Evolutionary conservation across 1,140 invertebrate species (phyloP).

Genomic region (Drosophila lacteicornis): DNA sequence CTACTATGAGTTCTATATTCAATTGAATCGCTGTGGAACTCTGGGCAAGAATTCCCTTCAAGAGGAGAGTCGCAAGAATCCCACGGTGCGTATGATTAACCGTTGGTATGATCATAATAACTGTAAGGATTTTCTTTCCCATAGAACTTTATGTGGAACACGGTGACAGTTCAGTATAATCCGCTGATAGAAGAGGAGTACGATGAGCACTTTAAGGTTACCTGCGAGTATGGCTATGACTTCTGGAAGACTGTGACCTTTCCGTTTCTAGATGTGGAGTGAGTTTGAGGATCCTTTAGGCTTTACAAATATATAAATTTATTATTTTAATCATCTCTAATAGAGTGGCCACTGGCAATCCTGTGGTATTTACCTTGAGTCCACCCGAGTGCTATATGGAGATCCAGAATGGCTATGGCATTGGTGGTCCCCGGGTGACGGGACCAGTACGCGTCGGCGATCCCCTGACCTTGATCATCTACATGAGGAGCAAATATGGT

Average conservation of each 20-base stretch:
- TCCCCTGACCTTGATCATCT: slow-evolving; percentile 95
- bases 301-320: background rate
- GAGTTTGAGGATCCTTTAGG: slow-evolving; percentile 85
- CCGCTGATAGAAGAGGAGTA: slow-evolving; percentile 96
- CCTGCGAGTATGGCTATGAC: slow-evolving; percentile 97
- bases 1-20: slow-evolving; percentile 97
- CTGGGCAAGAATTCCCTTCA: slow-evolving; percentile 94
- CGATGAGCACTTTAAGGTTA: slow-evolving; percentile 97
- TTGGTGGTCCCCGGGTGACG: slow-evolving; percentile 92
- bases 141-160: slow-evolving; percentile 99
- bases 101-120: background rate
- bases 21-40: slow-evolving; percentile 96
- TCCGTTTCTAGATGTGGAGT: slow-evolving; percentile 97
- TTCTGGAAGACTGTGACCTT: slow-evolving; percentile 98
- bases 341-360: slow-evolving; percentile 96
- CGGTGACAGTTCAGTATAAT: slow-evolving; percentile 97
- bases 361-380: slow-evolving; percentile 96
- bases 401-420: slow-evolving; percentile 95
- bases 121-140: slow-evolving; percentile 74
- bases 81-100: slow-evolving; percentile 87
- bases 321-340: background rate
- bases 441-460: slow-evolving; percentile 96
- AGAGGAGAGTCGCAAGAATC: slow-evolving; percentile 93
- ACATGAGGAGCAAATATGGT: slow-evolving; percentile 97
- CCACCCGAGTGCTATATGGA: slow-evolving; percentile 98